Evolutionary conservation across 2,113 vertebrate species (phyloP).

Genomic region (Falco punctatus): DNA sequence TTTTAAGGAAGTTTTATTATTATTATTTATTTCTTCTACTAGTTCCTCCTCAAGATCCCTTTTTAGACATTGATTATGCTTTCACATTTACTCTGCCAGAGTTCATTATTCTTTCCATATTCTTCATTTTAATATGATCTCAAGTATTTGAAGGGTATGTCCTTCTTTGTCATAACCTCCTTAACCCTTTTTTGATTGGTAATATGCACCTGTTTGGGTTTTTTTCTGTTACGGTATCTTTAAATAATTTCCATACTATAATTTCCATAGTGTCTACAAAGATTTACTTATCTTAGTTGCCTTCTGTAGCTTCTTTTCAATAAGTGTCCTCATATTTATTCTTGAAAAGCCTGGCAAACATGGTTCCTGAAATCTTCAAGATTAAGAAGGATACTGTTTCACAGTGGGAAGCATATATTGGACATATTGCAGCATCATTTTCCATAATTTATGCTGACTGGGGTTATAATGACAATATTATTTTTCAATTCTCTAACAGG

Average conservation of each 20-base stretch:
- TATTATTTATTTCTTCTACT: neutral
- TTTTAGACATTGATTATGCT: neutral
- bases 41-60: neutral
- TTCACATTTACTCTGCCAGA: neutral
- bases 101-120: neutral
- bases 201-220: neutral
- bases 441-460: constrained; percentile 42
- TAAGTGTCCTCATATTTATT: constrained; percentile 23
- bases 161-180: neutral
- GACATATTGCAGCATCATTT: constrained; percentile 17
- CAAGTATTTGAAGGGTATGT: neutral
- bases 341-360: constrained; percentile 3
- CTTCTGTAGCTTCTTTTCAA: neutral
- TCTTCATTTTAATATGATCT: neutral
- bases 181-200: neutral
- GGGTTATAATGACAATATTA: neutral
- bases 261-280: neutral
- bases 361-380: constrained; percentile 7
- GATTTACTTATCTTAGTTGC: neutral
- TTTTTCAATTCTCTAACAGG: neutral
- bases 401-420: neutral
- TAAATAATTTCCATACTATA: neutral
- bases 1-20: neutral
- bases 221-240: neutral
- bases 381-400: constrained; percentile 27